Base-by-base conservation (phyloP, 2,888 invertebrate species). In the Norana najaformis region DNA sequence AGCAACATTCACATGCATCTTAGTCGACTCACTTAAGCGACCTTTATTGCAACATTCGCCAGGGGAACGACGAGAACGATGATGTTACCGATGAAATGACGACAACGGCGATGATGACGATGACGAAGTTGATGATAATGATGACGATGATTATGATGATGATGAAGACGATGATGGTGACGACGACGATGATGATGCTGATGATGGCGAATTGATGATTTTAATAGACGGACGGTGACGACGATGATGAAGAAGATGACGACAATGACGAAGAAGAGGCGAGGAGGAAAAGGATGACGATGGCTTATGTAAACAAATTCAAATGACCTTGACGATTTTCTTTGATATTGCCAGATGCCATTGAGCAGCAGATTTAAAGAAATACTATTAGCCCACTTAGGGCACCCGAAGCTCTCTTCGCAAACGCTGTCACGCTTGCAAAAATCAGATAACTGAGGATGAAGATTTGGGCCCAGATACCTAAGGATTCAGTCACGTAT, bases 71-170 rank as follows among this genome's bases (percentile, higher is more conserved):
- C n/a, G n/a, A n/a, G n/a, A n/a, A n/a, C n/a, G n/a, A n/a, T n/a
- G n/a, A n/a, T n/a, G n/a, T n/a, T n/a, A 18, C 53, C 16, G 23
- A 53, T 53, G 53, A 16, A 16, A 23, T 36, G 85, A 85, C 85
- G 53, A 53, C 53, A 23, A 53, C 53, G 85, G 20, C 85, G 89
- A 89, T 39, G 69, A 89, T 30, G 41, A 89, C n/a, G 53, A 89
- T 5, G 13, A 39, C 36, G 53, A 34, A n/a, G 41, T 35, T 88
- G 88, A 88, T 88, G 89, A 89, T 8, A 35, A 89, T 5, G 89
- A 89, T 36, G 69, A 18, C 37, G 69, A 89, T 16, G 89, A 89
- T 30, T 47, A 89, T 69, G 89, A 6, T 89, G 39, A 89, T 89
- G 47, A 89, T 34, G 69, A 53, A 35, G 34, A 89, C 34, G n/a